Conservation (phyloP, 2,797 vertebrate genomes). For the Phataginus tetradactyla region DNA sequence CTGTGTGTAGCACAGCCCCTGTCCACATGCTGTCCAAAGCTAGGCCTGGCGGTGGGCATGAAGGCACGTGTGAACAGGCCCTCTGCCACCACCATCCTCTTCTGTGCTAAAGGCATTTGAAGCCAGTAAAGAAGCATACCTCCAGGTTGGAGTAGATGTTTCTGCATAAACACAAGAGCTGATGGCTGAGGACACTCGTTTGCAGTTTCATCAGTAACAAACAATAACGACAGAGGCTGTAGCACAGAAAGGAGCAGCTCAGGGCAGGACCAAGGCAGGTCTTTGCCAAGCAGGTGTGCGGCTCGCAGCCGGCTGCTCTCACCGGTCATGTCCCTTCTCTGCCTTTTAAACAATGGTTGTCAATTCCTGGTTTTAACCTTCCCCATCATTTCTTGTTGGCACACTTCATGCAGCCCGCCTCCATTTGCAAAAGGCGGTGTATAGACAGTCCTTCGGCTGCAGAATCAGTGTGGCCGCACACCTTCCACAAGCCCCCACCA, state of each 20-base stretch:
- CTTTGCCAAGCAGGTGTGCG: not conserved
- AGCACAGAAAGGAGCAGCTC: not conserved
- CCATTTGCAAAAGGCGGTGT: not conserved
- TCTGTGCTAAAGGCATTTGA: not conserved
- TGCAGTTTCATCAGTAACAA: not conserved
- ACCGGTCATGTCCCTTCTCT: not conserved
- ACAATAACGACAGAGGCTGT: no score
- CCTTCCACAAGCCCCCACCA: not conserved
- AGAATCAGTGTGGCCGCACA: not conserved
- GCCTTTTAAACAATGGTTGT: not conserved
- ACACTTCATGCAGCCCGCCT: not conserved
- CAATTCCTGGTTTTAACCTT: not conserved
- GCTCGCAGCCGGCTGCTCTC: not conserved
- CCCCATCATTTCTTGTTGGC: not conserved
- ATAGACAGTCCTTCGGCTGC: not conserved
- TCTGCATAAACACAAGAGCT: not conserved
- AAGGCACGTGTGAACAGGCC: not conserved
- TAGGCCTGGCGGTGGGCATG: not conserved
- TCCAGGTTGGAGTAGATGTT: not conserved
- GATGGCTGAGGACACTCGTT: not conserved
- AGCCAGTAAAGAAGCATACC: not conserved
- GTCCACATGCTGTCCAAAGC: not conserved
- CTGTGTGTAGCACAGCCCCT: no score
- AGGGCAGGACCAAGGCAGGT: not conserved
- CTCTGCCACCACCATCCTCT: not conserved